phyloP scores from a whole-genome alignment of 2,113 vertebrate species.

The Sakesphorus luctuosus region DNA sequence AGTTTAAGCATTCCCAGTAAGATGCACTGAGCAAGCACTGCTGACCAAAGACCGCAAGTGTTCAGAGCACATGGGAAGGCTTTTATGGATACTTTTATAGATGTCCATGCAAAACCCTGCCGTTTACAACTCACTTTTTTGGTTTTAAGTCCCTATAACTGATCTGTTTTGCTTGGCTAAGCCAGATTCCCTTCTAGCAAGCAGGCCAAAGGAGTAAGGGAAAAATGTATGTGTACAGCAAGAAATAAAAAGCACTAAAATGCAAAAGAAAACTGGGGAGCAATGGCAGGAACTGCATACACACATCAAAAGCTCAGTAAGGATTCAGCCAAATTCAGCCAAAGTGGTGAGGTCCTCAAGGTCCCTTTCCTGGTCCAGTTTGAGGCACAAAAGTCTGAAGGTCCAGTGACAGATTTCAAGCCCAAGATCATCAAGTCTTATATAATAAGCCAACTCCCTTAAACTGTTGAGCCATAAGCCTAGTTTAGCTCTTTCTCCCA shows the following conservation, averaged over 20 bases:
- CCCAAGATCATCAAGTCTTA: background rate
- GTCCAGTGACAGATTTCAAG: background rate
- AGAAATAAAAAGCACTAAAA: slow-evolving; percentile 26
- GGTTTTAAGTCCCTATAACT: background rate
- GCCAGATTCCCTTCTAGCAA: background rate
- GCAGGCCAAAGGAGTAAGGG: background rate
- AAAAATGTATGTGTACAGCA: background rate
- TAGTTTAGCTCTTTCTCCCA: background rate
- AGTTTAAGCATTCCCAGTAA: background rate
- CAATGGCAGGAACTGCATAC: background rate
- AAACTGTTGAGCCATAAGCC: background rate
- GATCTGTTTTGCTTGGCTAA: background rate
- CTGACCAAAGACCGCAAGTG: background rate
- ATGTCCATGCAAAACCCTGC: background rate
- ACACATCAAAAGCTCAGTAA: background rate
- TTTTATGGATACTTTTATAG: background rate
- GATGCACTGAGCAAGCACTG: background rate
- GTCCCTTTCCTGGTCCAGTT: background rate
- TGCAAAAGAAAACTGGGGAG: background rate
- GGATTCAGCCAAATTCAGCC: background rate
- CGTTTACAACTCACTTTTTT: background rate
- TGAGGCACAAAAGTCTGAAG: background rate
- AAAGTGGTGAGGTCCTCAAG: background rate
- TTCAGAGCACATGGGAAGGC: background rate
- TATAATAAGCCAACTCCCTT: background rate